Evolutionary conservation across 2,888 invertebrate genomes (phyloP).

Genomic region (Yponomeuta plumbellus): DNA sequence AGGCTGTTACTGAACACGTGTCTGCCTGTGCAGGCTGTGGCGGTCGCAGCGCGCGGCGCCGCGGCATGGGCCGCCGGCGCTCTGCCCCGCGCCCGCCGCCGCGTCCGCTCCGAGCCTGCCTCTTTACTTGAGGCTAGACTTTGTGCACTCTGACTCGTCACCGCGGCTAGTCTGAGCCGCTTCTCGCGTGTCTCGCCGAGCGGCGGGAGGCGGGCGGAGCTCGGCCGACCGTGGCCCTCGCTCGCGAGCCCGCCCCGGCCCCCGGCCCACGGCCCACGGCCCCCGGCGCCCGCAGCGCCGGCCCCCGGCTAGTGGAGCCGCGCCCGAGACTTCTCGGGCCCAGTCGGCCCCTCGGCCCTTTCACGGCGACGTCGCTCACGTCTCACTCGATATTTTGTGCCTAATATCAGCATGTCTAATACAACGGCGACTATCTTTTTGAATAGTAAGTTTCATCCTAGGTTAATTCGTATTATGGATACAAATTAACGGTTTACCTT

Average conservation of each 20-base stretch:
- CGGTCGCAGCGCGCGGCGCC: constrained; percentile 44
- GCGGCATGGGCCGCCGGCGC: constrained; percentile 37
- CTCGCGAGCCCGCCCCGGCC: constrained; percentile 7
- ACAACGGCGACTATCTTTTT: constrained; percentile 40
- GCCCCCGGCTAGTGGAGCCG: constrained; percentile 1
- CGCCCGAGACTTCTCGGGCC: constrained; percentile 7
- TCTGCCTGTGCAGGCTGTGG: constrained; percentile 73
- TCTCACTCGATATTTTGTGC: constrained; percentile 13
- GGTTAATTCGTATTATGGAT: constrained; percentile 20
- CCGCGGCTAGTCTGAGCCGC: constrained; percentile 69
- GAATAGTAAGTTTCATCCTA: constrained; percentile 46
- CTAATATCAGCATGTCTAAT: constrained; percentile 18
- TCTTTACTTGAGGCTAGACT: constrained; percentile 46
- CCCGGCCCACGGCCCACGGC: constrained; percentile 24
- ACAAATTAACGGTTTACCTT: constrained; percentile 13
- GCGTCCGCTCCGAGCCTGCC: constrained; percentile 39
- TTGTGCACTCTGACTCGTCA: constrained; percentile 54
- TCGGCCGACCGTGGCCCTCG: constrained; percentile 28
- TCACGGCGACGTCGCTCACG: constrained; percentile 28
- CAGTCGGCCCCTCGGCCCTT: neutral
- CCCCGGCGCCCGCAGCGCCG: constrained; percentile 26
- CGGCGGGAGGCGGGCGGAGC: constrained; percentile 30
- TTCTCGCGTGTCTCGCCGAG: constrained; percentile 42
- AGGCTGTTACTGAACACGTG: constrained; percentile 31
- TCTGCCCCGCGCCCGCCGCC: constrained; percentile 38